A percentile compares a stretch with the other conserved stretches of the same genome.
These are phyloP conservation scores for Patiria miniata DNA, from an alignment of 35 echinoderm and acorn worm genomes.

Conservation along the genomic window DNA sequence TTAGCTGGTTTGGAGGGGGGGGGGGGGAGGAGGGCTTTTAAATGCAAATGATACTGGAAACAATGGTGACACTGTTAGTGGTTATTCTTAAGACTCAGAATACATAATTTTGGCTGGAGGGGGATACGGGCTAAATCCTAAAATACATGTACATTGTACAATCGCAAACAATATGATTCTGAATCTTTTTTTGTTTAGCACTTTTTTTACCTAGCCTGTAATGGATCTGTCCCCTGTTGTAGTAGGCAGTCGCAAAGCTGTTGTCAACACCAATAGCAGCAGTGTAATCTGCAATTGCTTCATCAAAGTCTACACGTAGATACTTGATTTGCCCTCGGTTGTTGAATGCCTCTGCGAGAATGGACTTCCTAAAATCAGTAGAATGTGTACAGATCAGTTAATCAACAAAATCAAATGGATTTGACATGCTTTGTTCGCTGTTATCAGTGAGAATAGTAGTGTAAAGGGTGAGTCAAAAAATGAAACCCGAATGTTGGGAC, in stretches of 20 bases:
- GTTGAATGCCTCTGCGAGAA: constrained; percentile 72
- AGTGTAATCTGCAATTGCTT: constrained; percentile 90
- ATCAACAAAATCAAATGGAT: background rate
- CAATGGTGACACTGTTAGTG: no score
- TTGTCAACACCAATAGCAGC: constrained; percentile 53
- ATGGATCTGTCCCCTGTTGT: constrained; percentile 97
- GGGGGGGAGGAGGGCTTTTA: no score
- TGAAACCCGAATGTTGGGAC: no score
- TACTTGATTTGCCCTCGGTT: constrained; percentile 93
- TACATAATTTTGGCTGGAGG: no score
- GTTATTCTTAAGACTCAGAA: no score
- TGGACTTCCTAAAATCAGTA: background rate
- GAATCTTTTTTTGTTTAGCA: no score
- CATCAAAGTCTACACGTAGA: constrained; percentile 87
- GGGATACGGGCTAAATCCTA: no score
- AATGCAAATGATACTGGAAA: no score
- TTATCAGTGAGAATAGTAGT: background rate
- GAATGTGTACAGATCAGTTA: background rate
- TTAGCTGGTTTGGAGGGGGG: no score
- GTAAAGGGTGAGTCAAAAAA: background rate
- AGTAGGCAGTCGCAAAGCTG: constrained; percentile 65
- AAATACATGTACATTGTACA: no score
- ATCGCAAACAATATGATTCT: no score
- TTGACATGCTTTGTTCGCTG: no score
- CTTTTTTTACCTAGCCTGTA: constrained; percentile 86